Percentiles rank a stretch among this genome's conserved stretches.
phyloP scores from a whole-genome alignment of 23 tunicate genomes.

The Clavelina lepadiformis region DNA sequence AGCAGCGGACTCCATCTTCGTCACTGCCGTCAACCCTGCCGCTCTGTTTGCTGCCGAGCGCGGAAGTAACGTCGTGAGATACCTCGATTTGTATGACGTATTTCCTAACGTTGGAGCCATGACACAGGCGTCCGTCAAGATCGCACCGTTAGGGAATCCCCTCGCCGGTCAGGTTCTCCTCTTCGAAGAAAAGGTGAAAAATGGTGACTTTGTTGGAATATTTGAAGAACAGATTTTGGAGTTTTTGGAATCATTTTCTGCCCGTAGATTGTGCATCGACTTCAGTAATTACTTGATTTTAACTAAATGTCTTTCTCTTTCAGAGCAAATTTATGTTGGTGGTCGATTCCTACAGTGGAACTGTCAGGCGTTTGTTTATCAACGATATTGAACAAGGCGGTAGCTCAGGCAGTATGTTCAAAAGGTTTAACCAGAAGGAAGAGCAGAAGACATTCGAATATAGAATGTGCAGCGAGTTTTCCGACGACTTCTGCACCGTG shows the following conservation, averaged over 20 bases:
- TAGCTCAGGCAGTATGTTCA: constrained; percentile 12
- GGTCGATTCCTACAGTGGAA: constrained; percentile 51
- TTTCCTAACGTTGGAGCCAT: constrained; percentile 63
- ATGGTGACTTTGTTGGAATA: neutral
- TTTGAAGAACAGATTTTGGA: too few relatives aligned
- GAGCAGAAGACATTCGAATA: constrained; percentile 16
- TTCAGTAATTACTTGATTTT: too few relatives aligned
- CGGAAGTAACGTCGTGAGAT: constrained; percentile 20
- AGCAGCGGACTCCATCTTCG: constrained; percentile 23
- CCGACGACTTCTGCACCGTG: constrained; percentile 56
- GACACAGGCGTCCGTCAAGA: constrained; percentile 58
- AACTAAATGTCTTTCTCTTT: neutral
- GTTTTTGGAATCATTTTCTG: too few relatives aligned
- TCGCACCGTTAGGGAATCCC: constrained; percentile 84
- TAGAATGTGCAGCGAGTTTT: constrained; percentile 54
- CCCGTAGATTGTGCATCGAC: neutral
- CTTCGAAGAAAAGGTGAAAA: constrained; percentile 81
- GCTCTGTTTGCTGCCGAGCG: constrained; percentile 35
- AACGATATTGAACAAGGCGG: constrained; percentile 50
- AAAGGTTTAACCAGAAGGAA: constrained; percentile 2
- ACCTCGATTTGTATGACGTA: constrained; percentile 74
- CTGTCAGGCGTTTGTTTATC: constrained; percentile 51
- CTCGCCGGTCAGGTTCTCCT: constrained; percentile 66
- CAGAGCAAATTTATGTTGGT: constrained; percentile 70
- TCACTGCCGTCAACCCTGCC: constrained; percentile 51